Conservation (phyloP, 2,888 invertebrate species). For the Alloplasta piceator region DNA sequence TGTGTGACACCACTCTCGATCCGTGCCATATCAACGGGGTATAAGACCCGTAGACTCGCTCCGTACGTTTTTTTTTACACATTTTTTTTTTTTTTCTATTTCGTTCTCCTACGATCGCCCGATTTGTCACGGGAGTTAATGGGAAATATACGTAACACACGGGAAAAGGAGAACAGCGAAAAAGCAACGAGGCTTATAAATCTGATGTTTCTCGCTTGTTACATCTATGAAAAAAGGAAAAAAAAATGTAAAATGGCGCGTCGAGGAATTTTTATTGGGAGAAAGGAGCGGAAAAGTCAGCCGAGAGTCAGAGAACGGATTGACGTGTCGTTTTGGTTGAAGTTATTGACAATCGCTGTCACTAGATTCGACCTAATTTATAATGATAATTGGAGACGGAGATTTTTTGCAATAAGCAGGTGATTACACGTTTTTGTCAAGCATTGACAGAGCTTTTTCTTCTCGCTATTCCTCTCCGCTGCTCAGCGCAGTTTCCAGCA, state of each 20-base stretch:
- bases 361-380: too few relatives aligned
- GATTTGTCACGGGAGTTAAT: constrained; percentile 9
- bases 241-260: not conserved
- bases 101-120: constrained; percentile 4
- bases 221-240: not conserved
- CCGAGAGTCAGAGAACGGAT: not conserved
- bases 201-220: not conserved
- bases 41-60: constrained; percentile 14
- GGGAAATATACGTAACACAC: not conserved
- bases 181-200: not conserved
- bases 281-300: not conserved
- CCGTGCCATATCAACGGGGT: not conserved
- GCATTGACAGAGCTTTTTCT: not conserved
- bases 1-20: constrained; percentile 22
- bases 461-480: constrained; percentile 20
- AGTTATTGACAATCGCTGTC: not conserved
- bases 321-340: not conserved
- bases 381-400: too few relatives aligned
- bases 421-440: too few relatives aligned
- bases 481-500: constrained; percentile 39
- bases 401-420: too few relatives aligned
- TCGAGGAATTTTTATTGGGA: not conserved
- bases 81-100: too few relatives aligned
- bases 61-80: not conserved
- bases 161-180: not conserved